Percentiles rank a stretch among this genome's conserved stretches.
Conservation (phyloP, 37 sponge, comb jelly and placozoan genomes). For the Chondrosia reniformis region DNA sequence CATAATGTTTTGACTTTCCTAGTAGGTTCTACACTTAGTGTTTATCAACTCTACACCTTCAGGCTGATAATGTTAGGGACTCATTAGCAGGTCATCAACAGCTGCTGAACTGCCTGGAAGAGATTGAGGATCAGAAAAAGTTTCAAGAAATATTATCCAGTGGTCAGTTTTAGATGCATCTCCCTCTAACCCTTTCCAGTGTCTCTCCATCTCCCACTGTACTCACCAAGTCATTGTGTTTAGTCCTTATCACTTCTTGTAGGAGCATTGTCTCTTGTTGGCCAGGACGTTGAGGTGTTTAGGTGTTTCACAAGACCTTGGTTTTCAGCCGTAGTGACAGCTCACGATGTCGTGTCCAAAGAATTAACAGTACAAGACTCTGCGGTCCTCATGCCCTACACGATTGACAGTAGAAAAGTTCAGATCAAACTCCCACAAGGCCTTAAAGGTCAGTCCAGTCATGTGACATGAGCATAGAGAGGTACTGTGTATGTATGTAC, state of each 20-base stretch:
- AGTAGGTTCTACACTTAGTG: no score
- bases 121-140: conserved; percentile 44
- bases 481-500: not conserved
- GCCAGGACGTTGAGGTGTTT: conserved; percentile 34
- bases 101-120: conserved; percentile 43
- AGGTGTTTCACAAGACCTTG: conserved; percentile 30
- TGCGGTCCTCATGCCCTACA: conserved; percentile 12
- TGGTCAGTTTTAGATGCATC: not conserved
- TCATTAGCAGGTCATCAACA: conserved; percentile 46
- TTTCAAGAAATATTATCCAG: conserved; percentile 5
- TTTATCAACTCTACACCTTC: not conserved
- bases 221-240: no score
- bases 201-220: not conserved
- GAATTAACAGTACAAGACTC: not conserved
- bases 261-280: conserved; percentile 30
- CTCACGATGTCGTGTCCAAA: conserved; percentile 15
- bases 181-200: not conserved
- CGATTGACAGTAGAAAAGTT: not conserved
- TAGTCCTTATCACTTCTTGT: no score
- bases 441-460: not conserved
- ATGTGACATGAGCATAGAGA: not conserved
- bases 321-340: conserved; percentile 40
- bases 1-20: no score
- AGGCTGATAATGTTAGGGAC: conserved; percentile 42
- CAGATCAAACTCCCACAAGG: conserved; percentile 13